Percentiles rank a stretch among this genome's conserved stretches.
Conservation (phyloP, 2,888 invertebrate genomes). For the Ennomos erosarius region DNA sequence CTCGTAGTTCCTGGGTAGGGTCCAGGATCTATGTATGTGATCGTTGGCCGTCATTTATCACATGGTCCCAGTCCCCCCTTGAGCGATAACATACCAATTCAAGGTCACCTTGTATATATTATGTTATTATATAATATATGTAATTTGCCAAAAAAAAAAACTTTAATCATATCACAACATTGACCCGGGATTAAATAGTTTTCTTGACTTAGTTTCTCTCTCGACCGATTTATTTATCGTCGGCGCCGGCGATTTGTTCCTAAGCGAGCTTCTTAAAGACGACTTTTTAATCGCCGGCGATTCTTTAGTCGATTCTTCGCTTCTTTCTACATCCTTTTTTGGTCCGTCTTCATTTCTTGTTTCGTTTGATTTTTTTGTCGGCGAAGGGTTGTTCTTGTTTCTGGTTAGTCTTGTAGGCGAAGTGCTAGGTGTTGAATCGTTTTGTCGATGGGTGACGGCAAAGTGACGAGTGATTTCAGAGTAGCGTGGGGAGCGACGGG, state of each 20-base stretch:
- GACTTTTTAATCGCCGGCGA: background rate
- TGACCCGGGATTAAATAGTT: constrained; percentile 1
- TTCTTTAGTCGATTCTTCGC: background rate
- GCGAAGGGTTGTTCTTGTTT: background rate
- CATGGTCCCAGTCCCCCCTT: too few species aligned
- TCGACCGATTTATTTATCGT: background rate
- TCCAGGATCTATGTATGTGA: too few species aligned
- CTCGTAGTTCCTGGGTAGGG: too few species aligned
- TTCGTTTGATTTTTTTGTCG: background rate
- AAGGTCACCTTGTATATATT: too few species aligned
- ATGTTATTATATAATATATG: too few species aligned
- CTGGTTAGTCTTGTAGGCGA: background rate
- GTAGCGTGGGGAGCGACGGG: constrained; percentile 3
- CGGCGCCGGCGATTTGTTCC: background rate
- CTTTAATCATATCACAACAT: background rate
- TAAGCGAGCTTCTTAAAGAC: constrained; percentile 1
- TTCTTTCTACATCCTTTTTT: background rate
- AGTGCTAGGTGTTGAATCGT: background rate
- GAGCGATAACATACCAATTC: too few species aligned
- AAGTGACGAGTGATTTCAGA: constrained; percentile 10
- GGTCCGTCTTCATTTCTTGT: background rate
- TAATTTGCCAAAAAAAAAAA: too few species aligned
- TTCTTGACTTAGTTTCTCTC: background rate
- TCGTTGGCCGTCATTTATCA: too few species aligned
- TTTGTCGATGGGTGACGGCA: background rate